Conservation (phyloP, 1,140 invertebrate species). For the Drosophila tsacasi region DNA sequence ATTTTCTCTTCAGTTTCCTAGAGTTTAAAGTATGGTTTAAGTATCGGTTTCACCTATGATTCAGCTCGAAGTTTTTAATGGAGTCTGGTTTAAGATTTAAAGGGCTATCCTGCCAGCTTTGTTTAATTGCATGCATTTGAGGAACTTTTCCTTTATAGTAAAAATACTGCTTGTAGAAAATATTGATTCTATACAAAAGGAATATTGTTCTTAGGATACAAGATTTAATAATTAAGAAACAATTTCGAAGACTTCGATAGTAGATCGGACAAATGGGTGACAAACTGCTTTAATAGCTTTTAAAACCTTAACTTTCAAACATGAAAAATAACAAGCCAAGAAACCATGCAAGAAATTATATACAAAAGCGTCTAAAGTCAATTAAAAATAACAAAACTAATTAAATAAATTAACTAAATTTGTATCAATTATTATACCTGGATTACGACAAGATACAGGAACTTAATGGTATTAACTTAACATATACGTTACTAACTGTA, state of each 20-base stretch:
- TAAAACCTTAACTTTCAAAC: background rate
- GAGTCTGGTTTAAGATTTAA: background rate
- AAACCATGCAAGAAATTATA: constrained; percentile 27
- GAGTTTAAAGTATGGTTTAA: constrained; percentile 5
- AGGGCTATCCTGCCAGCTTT: background rate
- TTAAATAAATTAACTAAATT: background rate
- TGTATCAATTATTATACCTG: constrained; percentile 5
- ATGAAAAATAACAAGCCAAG: constrained; percentile 2
- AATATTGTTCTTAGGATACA: background rate
- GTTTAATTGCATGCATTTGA: constrained; percentile 4
- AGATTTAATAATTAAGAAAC: background rate
- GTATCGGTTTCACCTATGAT: constrained; percentile 25
- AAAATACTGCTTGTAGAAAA: background rate
- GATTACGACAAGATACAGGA: constrained; percentile 14
- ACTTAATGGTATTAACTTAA: constrained; percentile 28
- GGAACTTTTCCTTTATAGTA: background rate
- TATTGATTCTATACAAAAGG: background rate
- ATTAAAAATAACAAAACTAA: background rate
- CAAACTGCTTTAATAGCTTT: background rate
- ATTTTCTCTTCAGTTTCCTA: background rate
- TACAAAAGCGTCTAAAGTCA: background rate
- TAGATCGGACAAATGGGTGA: background rate
- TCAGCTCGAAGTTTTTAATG: constrained; percentile 1
- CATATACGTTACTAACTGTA: constrained; percentile 10
- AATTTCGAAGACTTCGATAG: background rate